A percentile compares a stretch with the other conserved stretches of the same genome.
phyloP scores from a whole-genome alignment of 2,113 vertebrate genomes.

The Thalassarche chlororhynchos region DNA sequence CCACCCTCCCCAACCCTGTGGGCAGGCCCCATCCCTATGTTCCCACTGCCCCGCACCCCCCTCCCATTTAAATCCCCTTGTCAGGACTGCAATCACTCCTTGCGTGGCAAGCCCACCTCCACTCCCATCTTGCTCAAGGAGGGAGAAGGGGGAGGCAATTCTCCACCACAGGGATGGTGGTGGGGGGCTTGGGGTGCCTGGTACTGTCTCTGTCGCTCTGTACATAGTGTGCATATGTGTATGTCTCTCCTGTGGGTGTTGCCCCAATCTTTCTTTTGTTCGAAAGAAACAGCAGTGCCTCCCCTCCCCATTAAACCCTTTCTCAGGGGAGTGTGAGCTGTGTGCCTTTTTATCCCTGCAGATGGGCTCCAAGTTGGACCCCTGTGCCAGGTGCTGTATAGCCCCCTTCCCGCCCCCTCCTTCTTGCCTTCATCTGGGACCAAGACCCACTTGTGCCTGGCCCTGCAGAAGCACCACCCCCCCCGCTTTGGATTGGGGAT shows the following conservation, averaged over 20 bases:
- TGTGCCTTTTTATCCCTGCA: neutral
- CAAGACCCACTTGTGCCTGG: neutral
- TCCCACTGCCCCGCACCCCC: neutral
- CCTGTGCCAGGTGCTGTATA: no score
- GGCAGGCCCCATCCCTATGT: neutral
- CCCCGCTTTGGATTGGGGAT: neutral
- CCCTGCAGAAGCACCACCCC: neutral
- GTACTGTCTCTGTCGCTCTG: neutral
- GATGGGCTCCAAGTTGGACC: neutral
- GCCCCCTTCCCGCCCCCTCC: rapidly evolving
- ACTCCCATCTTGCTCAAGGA: neutral
- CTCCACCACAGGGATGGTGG: neutral
- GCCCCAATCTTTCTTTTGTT: no score
- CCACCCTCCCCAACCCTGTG: neutral
- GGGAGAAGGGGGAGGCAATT: no score
- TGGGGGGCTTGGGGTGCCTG: neutral
- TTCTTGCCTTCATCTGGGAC: neutral
- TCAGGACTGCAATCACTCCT: neutral
- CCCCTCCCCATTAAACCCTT: constrained; percentile 35
- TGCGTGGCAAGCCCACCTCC: neutral
- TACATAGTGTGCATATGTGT: neutral
- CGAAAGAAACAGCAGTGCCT: neutral
- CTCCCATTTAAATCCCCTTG: neutral
- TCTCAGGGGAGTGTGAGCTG: neutral
- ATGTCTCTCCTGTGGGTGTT: neutral